These are phyloP conservation scores for Fragum sueziense DNA, from an alignment of 2,888 invertebrate species.

Conservation along the genomic window DNA sequence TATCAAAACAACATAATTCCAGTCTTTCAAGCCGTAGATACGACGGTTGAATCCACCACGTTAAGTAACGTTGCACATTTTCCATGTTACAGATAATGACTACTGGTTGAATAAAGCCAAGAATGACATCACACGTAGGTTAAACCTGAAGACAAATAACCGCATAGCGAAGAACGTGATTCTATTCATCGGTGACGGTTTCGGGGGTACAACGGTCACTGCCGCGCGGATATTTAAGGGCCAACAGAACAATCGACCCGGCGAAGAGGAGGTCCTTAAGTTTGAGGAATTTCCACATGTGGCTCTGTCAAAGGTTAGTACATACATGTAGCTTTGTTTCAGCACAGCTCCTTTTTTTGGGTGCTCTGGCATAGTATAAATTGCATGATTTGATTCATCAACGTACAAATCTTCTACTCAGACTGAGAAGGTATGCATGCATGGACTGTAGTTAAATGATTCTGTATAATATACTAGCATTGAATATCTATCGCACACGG, in stretches of 20 bases:
- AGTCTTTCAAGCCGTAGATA: no score
- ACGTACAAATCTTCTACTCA: no score
- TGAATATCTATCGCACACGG: no score
- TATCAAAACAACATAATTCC: no score
- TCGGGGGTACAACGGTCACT: conserved; percentile 83
- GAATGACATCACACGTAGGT: conserved; percentile 15
- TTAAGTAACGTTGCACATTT: no score
- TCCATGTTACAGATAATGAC: conserved; percentile 32
- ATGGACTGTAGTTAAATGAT: no score
- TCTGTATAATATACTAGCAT: no score
- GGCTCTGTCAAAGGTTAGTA: conserved; percentile 87
- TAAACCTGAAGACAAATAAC: conserved; percentile 46
- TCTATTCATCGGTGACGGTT: conserved; percentile 78
- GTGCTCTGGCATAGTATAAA: no score
- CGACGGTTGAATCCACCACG: no score
- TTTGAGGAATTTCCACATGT: conserved; percentile 89
- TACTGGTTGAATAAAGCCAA: conserved; percentile 39
- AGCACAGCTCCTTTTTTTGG: no score
- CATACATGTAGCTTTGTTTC: conserved; percentile 94
- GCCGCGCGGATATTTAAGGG: conserved; percentile 71
- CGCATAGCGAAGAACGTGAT: conserved; percentile 78
- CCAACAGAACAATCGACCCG: conserved; percentile 75
- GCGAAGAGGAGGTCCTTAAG: conserved; percentile 87
- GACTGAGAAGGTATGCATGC: no score
- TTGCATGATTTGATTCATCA: no score